These are phyloP conservation scores for Drosophila navojoa DNA, from an alignment of 1,140 invertebrate species.

Conservation along the genomic window DNA sequence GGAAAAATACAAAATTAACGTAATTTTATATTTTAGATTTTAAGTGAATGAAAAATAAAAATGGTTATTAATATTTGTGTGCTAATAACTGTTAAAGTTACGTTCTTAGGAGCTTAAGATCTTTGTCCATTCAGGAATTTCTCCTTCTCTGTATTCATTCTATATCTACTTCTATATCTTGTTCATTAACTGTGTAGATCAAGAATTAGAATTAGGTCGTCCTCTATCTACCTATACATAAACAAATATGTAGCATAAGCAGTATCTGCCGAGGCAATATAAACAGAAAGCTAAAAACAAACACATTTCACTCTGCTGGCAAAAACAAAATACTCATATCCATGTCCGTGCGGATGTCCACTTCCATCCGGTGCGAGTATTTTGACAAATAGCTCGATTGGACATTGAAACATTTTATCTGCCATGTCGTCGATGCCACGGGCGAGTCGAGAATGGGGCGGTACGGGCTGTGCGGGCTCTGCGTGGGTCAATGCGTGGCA, in stretches of 20 bases:
- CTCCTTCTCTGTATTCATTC: no score
- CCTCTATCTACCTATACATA: neutral
- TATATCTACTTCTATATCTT: no score
- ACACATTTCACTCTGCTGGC: slow-evolving; percentile 18
- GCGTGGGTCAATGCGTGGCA: slow-evolving; percentile 80
- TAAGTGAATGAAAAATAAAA: no score
- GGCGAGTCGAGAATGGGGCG: slow-evolving; percentile 13
- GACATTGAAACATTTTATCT: slow-evolving; percentile 84
- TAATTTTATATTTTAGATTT: no score
- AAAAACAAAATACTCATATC: slow-evolving; percentile 25
- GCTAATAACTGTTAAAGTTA: no score
- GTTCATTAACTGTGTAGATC: no score
- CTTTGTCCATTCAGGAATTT: no score
- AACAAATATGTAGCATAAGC: neutral
- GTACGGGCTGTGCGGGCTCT: slow-evolving; percentile 35
- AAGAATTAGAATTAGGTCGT: no score
- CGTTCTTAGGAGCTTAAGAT: no score
- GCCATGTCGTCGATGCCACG: slow-evolving; percentile 75
- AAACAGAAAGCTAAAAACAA: slow-evolving; percentile 6
- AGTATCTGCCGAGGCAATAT: neutral
- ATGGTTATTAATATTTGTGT: no score
- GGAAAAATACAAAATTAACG: no score
- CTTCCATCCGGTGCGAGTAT: slow-evolving; percentile 71
- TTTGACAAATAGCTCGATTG: slow-evolving; percentile 83
- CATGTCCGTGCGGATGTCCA: slow-evolving; percentile 21